Conservation (phyloP, 2,888 invertebrate species). For the Trypoxylon attenuatum region DNA sequence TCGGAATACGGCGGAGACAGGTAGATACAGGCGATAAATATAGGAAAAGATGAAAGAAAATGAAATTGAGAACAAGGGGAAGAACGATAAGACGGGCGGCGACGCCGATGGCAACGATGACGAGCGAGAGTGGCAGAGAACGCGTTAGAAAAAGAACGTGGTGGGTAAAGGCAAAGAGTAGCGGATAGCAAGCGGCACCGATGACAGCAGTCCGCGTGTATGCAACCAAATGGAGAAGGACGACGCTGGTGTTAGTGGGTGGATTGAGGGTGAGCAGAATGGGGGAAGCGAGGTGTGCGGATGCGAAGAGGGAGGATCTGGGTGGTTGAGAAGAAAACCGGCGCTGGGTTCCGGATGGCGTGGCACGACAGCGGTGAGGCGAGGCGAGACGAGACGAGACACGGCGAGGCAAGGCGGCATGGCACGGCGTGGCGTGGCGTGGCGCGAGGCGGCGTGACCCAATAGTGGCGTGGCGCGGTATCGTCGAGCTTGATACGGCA, state of each 20-base stretch:
- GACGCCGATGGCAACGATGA: constrained; percentile 11
- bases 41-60: not conserved
- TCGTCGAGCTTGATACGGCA: constrained; percentile 62
- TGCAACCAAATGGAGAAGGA: constrained; percentile 36
- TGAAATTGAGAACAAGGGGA: constrained; percentile 6
- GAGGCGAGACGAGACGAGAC: not conserved
- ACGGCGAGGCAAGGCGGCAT: not conserved
- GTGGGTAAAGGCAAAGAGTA: not conserved
- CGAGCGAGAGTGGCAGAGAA: not conserved
- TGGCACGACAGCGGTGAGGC: constrained; percentile 13
- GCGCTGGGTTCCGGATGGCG: constrained; percentile 4
- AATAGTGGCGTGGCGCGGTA: constrained; percentile 52
- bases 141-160: not conserved
- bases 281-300: constrained; percentile 28
- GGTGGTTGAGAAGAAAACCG: not conserved
- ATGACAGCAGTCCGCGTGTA: constrained; percentile 36
- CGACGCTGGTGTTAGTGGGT: constrained; percentile 28
- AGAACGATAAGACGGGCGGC: constrained; percentile 11
- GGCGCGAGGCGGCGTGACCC: constrained; percentile 13
- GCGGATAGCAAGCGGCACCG: constrained; percentile 8
- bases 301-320: constrained; percentile 37
- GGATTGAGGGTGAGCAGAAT: constrained; percentile 21
- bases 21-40: constrained; percentile 1
- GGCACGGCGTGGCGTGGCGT: constrained; percentile 10
- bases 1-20: constrained; percentile 43